phyloP scores from a whole-genome alignment of 1,140 invertebrate species.

The Pomacea maculata region DNA sequence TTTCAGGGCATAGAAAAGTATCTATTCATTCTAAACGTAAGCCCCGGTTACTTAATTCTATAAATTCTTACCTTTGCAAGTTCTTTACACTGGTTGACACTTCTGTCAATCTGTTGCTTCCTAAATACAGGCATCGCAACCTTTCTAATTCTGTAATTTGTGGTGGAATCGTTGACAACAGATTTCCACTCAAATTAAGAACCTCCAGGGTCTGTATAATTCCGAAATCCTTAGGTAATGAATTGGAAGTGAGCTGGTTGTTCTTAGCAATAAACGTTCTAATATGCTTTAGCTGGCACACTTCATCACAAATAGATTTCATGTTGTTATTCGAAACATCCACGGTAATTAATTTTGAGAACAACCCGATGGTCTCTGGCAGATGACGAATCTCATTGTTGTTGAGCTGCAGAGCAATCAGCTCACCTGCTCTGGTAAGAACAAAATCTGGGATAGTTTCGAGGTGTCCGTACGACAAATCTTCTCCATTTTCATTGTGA shows the following conservation, averaged over 20 bases:
- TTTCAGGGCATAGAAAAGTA: too few species aligned
- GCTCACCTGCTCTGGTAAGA: constrained; percentile 33
- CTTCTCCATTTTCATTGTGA: constrained; percentile 53
- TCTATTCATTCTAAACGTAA: neutral
- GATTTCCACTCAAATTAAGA: constrained; percentile 92
- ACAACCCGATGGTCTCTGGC: constrained; percentile 61
- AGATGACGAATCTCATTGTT: constrained; percentile 63
- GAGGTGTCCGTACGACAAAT: constrained; percentile 57
- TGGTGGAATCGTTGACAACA: constrained; percentile 82
- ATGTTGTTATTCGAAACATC: constrained; percentile 91
- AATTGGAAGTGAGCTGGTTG: constrained; percentile 82
- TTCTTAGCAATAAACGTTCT: constrained; percentile 86
- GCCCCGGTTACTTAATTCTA: neutral
- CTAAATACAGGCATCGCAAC: constrained; percentile 87
- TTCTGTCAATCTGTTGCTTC: constrained; percentile 83
- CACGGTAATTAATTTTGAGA: constrained; percentile 71
- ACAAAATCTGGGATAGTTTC: constrained; percentile 55
- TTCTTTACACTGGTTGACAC: constrained; percentile 85
- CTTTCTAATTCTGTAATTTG: constrained; percentile 82
- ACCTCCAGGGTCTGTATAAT: constrained; percentile 74
- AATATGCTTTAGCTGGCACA: constrained; percentile 76
- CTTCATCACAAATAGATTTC: constrained; percentile 77
- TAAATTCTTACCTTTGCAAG: constrained; percentile 67
- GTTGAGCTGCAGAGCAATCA: constrained; percentile 56
- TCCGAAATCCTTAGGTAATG: constrained; percentile 85